Evolutionary conservation across 2,113 vertebrate genomes (phyloP), one percentile per base, ranked within the genome.

Genomic region (Menura novaehollandiae): DNA sequence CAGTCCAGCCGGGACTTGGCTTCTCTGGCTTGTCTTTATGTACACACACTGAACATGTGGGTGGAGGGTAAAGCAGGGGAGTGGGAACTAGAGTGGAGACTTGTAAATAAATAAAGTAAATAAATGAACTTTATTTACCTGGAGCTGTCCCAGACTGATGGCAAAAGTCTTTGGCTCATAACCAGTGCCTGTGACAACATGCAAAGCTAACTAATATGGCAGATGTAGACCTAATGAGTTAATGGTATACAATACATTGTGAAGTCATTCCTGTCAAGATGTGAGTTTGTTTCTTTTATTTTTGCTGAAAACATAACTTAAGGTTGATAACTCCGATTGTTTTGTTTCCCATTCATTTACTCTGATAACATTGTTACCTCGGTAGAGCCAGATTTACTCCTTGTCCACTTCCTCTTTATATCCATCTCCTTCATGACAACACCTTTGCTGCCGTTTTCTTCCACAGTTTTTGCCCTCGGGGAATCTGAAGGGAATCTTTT

Each of bases 11-110:
- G 32, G 13, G 33, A 58, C 52, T 18, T 74, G 64, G 52, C 47
- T 73, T 56, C 55, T 32, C 39, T 39, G 64, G 22, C 75, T 67
- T 4, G 0, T 89, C 44, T 76, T 43, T 17, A 66, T 51, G 49
- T 49, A 37, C 43, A 33, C 26, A 52, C 15, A 8, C 27, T 32
- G 81, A 53, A n/a, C 0, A 0, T 6, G 28, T 37, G 64, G 86
- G 91, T n/a, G 56, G 83, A 89, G 39, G 10, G 46, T 35, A 23
- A 91, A 94, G 86, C 46, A 74, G 32, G 23, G 22, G 26, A 92
- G n/a, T 0, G 0, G 81, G 49, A 96, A 56, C n/a, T 43, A 16
- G 47, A 84, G 33, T 2, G 0, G 32, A 75, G 44, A 68, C 17
- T 52, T 74, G 43, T 53, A 56, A 15, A 13, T 74, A 74, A 79